Evolutionary conservation across 1,140 invertebrate species (phyloP), one percentile per base, ranked within the genome.

Genomic region (Drosophila parvula): DNA sequence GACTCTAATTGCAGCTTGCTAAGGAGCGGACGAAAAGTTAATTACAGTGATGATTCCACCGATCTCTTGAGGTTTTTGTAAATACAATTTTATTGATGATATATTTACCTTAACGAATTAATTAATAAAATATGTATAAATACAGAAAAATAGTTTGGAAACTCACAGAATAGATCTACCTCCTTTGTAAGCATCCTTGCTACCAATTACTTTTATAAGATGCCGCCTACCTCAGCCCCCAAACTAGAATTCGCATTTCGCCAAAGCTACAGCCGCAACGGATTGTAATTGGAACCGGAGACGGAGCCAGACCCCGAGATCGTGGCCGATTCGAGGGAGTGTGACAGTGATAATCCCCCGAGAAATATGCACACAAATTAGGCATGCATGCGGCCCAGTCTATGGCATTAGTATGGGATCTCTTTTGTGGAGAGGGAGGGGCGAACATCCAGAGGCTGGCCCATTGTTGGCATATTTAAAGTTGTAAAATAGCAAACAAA

Each of bases 401-500:
- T 56, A 3, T n/a, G n/a, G 51, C 14, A 16, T 53, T 53, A 50
- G 30, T 34, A 16, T 40, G 50, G 41, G 2, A 18, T 41, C 18
- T 38, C 16, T 40, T 18, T 22, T 5, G 11, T 7, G 5, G 27
- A n/a, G 27, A n/a, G 30, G 43, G 36, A 40, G 34, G 27, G n/a
- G 27, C 43, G 11, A 11, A 41, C 30, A 36, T 53, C 40, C 38
- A 51, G 22, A 45, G 47, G 41, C 45, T 70, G 78, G 69, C 68
- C 68, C 83, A 86, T 89, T 86, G 85, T 89, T 89, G 84, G 84
- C 84, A 89, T 89, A 89, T 89, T 89, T 89, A 89, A 89, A 89
- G 85, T 89, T 89, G 84, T 89, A 89, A 89, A 88, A 88, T 88
- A 88, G 84, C 85, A 71, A 85, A 74, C 76, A 83, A 89, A 89